Evolutionary conservation across 64 coral and sea anemone genomes (phyloP), one percentile per base, ranked within the genome.

Genomic region (Cladopsammia gracilis): DNA sequence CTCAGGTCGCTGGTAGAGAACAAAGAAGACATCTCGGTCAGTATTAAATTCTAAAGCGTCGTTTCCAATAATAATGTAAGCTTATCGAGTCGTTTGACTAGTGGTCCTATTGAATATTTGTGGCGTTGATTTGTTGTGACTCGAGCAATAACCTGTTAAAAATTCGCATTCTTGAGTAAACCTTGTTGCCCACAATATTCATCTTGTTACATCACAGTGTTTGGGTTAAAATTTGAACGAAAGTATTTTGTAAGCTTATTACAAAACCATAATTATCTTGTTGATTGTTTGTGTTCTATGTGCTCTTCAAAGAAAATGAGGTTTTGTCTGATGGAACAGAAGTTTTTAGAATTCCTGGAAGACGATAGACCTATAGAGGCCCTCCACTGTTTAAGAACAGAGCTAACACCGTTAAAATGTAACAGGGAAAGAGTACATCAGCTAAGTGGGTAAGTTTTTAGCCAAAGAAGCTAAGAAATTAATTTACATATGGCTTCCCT

Each of bases 261-360:
- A 34, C 34, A 58, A 53, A 66, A 67, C 56, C 73, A 60, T 86
- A 6, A 54, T 54, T 7, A 10, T 74, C 4, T 46, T 68, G 11
- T 89, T 90, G 81, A 64, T 10, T 85, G 15, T 88, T 25, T 64
- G 47, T 22, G 2, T 26, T 76, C 48, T 48, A 68, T 81, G 45
- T 90, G 34, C 13, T 78, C 51, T 95, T 85, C 45, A 18, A 66
- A 99, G 98, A 99, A 99, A 96, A 96, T 99, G 94, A 99, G 87
- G 71, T 99, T 99, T 96, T 93, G 91, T 50, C 76, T 99, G 34
- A 78, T 99, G 84, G 98, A 99, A 58, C 98, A 99, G 88, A 99
- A 99, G 74, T 99, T 93, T 73, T 74, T 99, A 53, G 98, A 99
- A 80, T 77, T 94, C 74, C 52, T 99, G 20, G 98, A 99, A 85